A percentile compares a stretch with the other conserved stretches of the same genome.
Conservation (phyloP, 1,140 invertebrate genomes). For the Calycopis cecrops region DNA sequence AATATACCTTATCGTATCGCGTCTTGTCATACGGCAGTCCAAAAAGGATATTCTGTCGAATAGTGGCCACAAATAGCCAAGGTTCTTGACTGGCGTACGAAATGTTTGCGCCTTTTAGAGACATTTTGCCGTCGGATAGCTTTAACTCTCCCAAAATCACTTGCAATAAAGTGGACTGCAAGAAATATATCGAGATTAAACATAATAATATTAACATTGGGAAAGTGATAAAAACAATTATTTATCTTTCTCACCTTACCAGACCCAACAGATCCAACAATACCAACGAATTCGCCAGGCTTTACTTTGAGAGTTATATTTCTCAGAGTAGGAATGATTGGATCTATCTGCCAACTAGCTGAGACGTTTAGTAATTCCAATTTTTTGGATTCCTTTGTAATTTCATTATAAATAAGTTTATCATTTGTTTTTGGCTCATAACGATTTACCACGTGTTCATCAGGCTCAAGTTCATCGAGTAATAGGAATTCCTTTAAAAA, state of each 20-base stretch:
- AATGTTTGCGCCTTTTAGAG: slow-evolving; percentile 76
- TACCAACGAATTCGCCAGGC: slow-evolving; percentile 80
- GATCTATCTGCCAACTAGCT: slow-evolving; percentile 78
- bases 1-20: slow-evolving; percentile 79
- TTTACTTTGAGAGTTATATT: slow-evolving; percentile 78
- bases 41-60: slow-evolving; percentile 88
- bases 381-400: slow-evolving; percentile 38
- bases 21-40: slow-evolving; percentile 79
- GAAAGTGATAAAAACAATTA: not conserved
- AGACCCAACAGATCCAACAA: slow-evolving; percentile 86
- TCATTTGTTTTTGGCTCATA: slow-evolving; percentile 41
- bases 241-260: slow-evolving; percentile 79
- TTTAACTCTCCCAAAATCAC: slow-evolving; percentile 84
- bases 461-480: slow-evolving; percentile 68
- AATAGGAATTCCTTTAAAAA: slow-evolving; percentile 67
- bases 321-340: slow-evolving; percentile 77
- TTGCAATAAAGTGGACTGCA: slow-evolving; percentile 84
- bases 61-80: slow-evolving; percentile 83
- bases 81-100: slow-evolving; percentile 86
- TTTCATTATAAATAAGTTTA: slow-evolving; percentile 32
- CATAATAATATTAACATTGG: not conserved
- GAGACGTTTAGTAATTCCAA: slow-evolving; percentile 71
- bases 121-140: slow-evolving; percentile 76
- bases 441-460: slow-evolving; percentile 42
- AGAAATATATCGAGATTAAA: not conserved